Conservation (phyloP, 2,888 invertebrate genomes). For the Physocephala rufipes region DNA sequence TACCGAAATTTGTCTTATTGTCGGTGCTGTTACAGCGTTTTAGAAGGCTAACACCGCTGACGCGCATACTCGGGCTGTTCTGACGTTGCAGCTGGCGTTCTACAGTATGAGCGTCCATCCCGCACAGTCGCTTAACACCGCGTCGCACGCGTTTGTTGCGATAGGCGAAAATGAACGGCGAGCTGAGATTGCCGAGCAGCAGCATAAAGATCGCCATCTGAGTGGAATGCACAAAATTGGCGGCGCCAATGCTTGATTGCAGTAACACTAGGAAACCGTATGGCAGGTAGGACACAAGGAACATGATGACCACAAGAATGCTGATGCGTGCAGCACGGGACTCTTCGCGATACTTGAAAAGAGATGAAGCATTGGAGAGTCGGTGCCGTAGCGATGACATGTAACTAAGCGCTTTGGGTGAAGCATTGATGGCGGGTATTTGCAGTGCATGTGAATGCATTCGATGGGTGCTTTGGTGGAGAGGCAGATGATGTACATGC, state of each 20-base stretch:
- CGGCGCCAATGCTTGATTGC: conserved; percentile 59
- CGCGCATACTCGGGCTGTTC: conserved; percentile 57
- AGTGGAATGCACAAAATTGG: conserved; percentile 61
- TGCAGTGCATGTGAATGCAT: conserved; percentile 55
- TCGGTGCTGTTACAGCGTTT: conserved; percentile 34
- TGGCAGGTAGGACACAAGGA: conserved; percentile 65
- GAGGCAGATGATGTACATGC: conserved; percentile 41
- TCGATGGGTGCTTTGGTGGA: conserved; percentile 27
- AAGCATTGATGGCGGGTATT: conserved; percentile 63
- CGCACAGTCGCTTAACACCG: conserved; percentile 63
- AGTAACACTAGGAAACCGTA: conserved; percentile 63
- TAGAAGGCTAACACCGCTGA: conserved; percentile 47
- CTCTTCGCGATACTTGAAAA: conserved; percentile 87
- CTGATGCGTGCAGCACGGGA: conserved; percentile 89
- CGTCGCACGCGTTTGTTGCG: conserved; percentile 66
- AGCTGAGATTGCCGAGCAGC: conserved; percentile 63
- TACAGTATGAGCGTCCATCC: conserved; percentile 56
- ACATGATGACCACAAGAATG: conserved; percentile 67
- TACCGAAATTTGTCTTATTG: conserved; percentile 51
- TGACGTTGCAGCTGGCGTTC: conserved; percentile 58
- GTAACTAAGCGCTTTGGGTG: conserved; percentile 65
- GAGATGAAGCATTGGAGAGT: conserved; percentile 84
- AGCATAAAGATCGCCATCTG: conserved; percentile 64
- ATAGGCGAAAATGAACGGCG: conserved; percentile 66
- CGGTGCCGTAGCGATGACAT: conserved; percentile 81